Percentiles rank a stretch among this genome's conserved stretches.
phyloP scores from a whole-genome alignment of 2,113 vertebrate genomes.

The Hemicordylus capensis region DNA sequence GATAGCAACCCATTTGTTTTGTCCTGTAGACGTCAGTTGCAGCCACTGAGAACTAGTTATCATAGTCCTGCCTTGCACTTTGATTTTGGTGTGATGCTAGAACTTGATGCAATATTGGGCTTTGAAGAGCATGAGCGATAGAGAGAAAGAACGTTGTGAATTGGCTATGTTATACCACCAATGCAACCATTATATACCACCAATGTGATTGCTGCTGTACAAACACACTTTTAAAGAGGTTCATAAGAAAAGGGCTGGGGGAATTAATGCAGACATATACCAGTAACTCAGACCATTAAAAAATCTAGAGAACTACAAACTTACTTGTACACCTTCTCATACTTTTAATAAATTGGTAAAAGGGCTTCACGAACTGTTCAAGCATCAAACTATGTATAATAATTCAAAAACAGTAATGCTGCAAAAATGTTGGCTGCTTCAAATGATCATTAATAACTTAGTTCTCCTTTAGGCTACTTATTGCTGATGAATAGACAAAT shows the following conservation, averaged over 20 bases:
- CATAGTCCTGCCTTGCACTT: too few species aligned
- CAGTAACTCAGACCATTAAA: neutral
- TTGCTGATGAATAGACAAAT: neutral
- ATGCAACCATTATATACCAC: too few species aligned
- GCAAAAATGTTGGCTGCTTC: neutral
- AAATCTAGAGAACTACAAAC: neutral
- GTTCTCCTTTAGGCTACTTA: neutral
- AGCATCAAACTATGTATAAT: neutral
- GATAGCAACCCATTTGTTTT: neutral
- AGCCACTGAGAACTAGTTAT: neutral
- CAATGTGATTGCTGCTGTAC: neutral
- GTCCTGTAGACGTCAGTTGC: neutral
- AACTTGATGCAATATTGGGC: neutral
- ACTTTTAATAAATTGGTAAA: neutral
- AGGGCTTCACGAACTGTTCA: neutral
- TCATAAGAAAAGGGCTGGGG: neutral
- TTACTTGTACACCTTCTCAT: neutral
- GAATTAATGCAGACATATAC: neutral
- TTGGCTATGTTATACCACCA: too few species aligned
- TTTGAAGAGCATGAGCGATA: neutral
- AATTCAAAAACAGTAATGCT: neutral
- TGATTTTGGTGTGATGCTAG: neutral
- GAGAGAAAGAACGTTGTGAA: too few species aligned
- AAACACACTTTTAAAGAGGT: neutral
- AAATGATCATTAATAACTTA: neutral